Conservation (phyloP, 1,140 invertebrate genomes). For the Himalopsyche phryganea region DNA sequence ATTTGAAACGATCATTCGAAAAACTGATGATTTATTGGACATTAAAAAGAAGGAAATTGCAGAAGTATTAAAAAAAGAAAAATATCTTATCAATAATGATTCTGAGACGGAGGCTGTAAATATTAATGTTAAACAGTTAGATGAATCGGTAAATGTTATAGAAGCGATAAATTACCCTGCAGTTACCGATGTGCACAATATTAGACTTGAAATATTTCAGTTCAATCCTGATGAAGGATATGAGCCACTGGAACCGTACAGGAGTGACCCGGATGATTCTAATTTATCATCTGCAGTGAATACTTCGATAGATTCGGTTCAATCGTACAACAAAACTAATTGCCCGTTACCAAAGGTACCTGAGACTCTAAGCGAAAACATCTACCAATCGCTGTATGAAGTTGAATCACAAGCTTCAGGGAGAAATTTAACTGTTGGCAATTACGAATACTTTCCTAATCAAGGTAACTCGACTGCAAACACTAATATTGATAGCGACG, state of each 20-base stretch:
- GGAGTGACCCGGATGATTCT: slow-evolving; percentile 30
- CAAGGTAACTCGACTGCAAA: slow-evolving; percentile 43
- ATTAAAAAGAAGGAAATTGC: slow-evolving; percentile 28
- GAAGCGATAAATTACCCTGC: slow-evolving; percentile 49
- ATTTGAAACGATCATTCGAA: slow-evolving; percentile 23
- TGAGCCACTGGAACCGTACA: slow-evolving; percentile 45
- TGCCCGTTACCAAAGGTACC: slow-evolving; percentile 52
- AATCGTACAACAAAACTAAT: slow-evolving; percentile 46
- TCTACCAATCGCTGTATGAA: slow-evolving; percentile 46
- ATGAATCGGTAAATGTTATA: slow-evolving; percentile 38
- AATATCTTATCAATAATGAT: slow-evolving; percentile 1
- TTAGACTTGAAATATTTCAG: slow-evolving; percentile 38
- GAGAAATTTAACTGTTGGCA: slow-evolving; percentile 46
- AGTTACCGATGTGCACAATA: slow-evolving; percentile 40
- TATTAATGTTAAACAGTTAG: slow-evolving; percentile 38
- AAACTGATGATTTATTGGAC: slow-evolving; percentile 28
- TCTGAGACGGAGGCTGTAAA: slow-evolving; percentile 19
- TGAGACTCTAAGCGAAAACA: slow-evolving; percentile 40
- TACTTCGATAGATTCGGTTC: slow-evolving; percentile 5
- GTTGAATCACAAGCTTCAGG: slow-evolving; percentile 46
- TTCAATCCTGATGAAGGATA: slow-evolving; percentile 45
- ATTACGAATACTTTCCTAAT: slow-evolving; percentile 47
- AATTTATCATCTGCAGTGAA: not conserved
- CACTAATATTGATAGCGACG: slow-evolving; percentile 46
- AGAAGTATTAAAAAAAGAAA: slow-evolving; percentile 28